Evolutionary conservation across 2,113 vertebrate genomes (phyloP), one percentile per base, ranked within the genome.

Genomic region (Campylomormyrus tamandua): DNA sequence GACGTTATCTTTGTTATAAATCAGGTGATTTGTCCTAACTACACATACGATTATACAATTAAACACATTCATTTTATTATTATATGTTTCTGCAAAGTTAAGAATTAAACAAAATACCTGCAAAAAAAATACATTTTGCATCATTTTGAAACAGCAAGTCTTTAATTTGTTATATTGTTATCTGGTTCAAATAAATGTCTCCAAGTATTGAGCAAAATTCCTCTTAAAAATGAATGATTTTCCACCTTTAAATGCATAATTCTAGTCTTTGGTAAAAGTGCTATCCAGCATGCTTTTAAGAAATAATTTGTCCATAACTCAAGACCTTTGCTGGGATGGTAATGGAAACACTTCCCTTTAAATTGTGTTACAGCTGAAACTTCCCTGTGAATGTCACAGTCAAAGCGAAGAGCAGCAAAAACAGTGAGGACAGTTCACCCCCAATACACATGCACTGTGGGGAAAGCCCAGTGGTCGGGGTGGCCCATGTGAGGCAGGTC

Each of bases 401-500:
- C 13, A 46, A 48, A 83, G 42, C 21, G 24, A 83, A 83, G 77
- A 48, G 19, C 35, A 84, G 7, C 52, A 42, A 39, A 31, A 52
- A 58, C 17, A 42, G 35, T 15, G 35, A 6, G 39, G 27, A 10
- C 13, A 70, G 74, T 93, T 97, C 96, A 95, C 87, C 94, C 94
- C 98, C 98, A 99, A 5, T 1, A 92, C 91, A 99, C 95, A 89
- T 94, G 92, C 83, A 98, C 11, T 0, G 97, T 96, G 1, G 92
- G 93, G 92, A 99, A 99, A 85, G 91, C 95, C 98, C 98, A 99
- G 90, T 95, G 95, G 95, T 99, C 98, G 0, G 98, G 98, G 3
- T 99, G 98, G 0, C 98, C 98, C 96, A 98, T 98, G 94, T 98
- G 98, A 19, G 96, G 89, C 84, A 95, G 92, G 66, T 90, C 53